Conservation (phyloP, 1,140 invertebrate genomes). For the Telenomus remus region DNA sequence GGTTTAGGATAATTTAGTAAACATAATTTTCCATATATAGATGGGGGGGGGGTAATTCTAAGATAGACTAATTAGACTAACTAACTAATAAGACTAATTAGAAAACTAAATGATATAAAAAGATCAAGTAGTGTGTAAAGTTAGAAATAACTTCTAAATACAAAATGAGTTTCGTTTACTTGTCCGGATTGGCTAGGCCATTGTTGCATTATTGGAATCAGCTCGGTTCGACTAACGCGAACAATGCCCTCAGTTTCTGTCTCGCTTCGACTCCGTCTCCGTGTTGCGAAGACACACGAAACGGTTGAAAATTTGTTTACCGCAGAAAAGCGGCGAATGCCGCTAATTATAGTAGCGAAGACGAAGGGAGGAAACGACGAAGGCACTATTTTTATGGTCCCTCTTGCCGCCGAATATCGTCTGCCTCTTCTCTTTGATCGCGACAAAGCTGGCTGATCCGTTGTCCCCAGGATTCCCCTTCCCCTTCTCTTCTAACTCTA, state of each 20-base stretch:
- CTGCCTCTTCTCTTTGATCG: conserved; percentile 55
- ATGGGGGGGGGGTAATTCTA: too few relatives aligned
- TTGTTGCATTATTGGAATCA: conserved; percentile 57
- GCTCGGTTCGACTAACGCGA: conserved; percentile 53
- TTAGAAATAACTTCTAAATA: too few relatives aligned
- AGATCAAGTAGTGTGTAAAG: too few relatives aligned
- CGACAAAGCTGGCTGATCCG: conserved; percentile 53
- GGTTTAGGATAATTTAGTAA: too few relatives aligned
- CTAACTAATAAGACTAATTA: too few relatives aligned
- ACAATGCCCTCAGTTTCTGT: conserved; percentile 58
- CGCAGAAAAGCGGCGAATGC: conserved; percentile 65
- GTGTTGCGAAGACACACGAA: conserved; percentile 53
- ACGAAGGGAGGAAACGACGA: conserved; percentile 66
- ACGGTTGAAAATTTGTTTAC: conserved; percentile 62
- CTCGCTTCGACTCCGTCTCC: conserved; percentile 53
- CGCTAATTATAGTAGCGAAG: conserved; percentile 67
- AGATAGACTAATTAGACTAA: too few relatives aligned
- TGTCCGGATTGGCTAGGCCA: conserved; percentile 18
- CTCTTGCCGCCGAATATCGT: conserved; percentile 65
- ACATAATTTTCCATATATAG: too few relatives aligned
- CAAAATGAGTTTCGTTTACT: too few relatives aligned
- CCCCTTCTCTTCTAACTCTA: neutral
- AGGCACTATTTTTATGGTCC: conserved; percentile 68
- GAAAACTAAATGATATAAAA: too few relatives aligned
- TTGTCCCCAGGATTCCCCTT: conserved; percentile 36